phyloP scores from a whole-genome alignment of 2,797 vertebrate species.

The Liparis tanakae region DNA sequence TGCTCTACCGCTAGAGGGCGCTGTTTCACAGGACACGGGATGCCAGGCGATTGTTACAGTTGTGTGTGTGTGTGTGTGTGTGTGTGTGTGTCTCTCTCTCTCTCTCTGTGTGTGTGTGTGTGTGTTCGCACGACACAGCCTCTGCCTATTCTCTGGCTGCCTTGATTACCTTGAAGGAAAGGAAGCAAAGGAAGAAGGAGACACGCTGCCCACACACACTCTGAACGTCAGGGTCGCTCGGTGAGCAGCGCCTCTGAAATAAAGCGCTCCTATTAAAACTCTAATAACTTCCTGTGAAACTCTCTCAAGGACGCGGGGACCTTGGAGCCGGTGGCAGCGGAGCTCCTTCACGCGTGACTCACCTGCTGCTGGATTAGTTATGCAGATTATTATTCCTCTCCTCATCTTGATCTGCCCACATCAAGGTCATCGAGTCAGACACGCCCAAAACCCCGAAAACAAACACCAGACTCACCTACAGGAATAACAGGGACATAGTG shows the following conservation, averaged over 20 bases:
- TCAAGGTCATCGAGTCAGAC: slow-evolving; percentile 51
- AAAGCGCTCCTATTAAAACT: not conserved
- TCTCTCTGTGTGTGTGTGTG: too few species aligned
- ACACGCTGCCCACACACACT: not conserved
- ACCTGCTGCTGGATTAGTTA: slow-evolving; percentile 58
- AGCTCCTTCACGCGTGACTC: slow-evolving; percentile 61
- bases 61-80: not conserved
- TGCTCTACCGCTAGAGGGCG: slow-evolving; percentile 55
- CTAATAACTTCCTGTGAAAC: not conserved
- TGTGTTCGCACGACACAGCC: not conserved
- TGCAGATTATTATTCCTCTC: slow-evolving; percentile 66
- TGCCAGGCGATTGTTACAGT: not conserved
- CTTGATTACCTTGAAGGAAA: not conserved
- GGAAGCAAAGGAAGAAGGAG: not conserved
- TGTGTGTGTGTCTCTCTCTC: slow-evolving; percentile 10
- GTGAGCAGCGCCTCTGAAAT: not conserved
- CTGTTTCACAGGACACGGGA: slow-evolving; percentile 44
- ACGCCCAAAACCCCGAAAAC: slow-evolving; percentile 8
- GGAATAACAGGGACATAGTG: not conserved
- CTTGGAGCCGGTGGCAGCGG: slow-evolving; percentile 28
- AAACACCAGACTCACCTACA: slow-evolving; percentile 25
- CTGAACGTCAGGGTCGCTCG: not conserved
- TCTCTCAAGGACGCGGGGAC: slow-evolving; percentile 10
- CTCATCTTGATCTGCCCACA: slow-evolving; percentile 51
- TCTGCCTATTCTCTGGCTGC: slow-evolving; percentile 9